A percentile compares a stretch with the other conserved stretches of the same genome.
Conservation (phyloP, 2,113 vertebrate species). For the Arothron firmamentum region DNA sequence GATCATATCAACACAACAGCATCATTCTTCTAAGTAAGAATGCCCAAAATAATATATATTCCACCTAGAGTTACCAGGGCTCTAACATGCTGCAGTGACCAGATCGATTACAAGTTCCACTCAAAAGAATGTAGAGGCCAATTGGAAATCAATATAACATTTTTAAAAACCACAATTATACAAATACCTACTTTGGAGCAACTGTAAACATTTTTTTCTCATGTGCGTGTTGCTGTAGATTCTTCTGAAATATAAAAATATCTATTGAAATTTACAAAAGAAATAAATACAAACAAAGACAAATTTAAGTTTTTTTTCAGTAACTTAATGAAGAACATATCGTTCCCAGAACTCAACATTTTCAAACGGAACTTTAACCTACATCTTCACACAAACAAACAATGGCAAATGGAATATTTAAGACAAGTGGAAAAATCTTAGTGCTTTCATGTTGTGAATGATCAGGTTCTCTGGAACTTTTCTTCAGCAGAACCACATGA, state of each 20-base stretch:
- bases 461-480: constrained; percentile 3
- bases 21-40: constrained; percentile 13
- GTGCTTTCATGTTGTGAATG: constrained; percentile 10
- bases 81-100: constrained; percentile 23
- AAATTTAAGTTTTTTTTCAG: constrained; percentile 39
- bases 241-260: constrained; percentile 66
- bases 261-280: constrained; percentile 60
- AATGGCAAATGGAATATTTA: constrained; percentile 68
- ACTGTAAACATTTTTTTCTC: constrained; percentile 68
- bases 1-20: constrained; percentile 23
- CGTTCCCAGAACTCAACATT: constrained; percentile 21
- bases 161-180: constrained; percentile 54
- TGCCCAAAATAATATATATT: constrained; percentile 7
- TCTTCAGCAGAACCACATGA: constrained; percentile 6
- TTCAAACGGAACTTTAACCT: constrained; percentile 25
- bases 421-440: constrained; percentile 46
- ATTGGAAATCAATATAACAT: constrained; percentile 39
- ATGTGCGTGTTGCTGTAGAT: constrained; percentile 66
- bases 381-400: constrained; percentile 39
- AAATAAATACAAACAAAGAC: constrained; percentile 66
- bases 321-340: constrained; percentile 20
- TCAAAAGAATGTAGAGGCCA: constrained; percentile 31
- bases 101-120: constrained; percentile 25
- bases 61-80: constrained; percentile 2
- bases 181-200: constrained; percentile 52